Conservation (phyloP, 2,888 invertebrate species). For the Pseudococcus viburni region DNA sequence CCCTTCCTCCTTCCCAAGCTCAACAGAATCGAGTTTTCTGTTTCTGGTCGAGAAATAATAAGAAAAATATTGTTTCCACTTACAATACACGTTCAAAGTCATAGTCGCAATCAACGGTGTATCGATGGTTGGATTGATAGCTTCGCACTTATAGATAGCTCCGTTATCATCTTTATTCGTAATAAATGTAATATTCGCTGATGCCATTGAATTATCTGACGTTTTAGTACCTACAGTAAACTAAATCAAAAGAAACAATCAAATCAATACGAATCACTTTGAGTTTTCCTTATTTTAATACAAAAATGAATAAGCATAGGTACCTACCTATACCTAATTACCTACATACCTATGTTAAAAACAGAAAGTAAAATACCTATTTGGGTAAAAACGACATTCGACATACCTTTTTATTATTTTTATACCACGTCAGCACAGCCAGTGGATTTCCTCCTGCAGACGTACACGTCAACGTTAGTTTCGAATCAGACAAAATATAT, state of each 20-base stretch:
- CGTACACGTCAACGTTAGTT: constrained; percentile 90
- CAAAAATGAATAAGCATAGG: no score
- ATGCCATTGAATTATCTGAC: constrained; percentile 80
- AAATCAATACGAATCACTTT: not conserved
- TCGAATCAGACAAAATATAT: constrained; percentile 85
- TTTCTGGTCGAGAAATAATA: no score
- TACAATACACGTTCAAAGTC: constrained; percentile 90
- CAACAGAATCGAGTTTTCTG: no score
- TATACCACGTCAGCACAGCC: constrained; percentile 94
- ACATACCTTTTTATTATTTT: constrained; percentile 88
- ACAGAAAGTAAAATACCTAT: no score
- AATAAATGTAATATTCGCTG: constrained; percentile 86
- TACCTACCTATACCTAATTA: no score
- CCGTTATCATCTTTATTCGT: constrained; percentile 94
- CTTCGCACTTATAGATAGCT: constrained; percentile 93
- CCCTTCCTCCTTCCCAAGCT: no score
- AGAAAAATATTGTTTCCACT: constrained; percentile 73
- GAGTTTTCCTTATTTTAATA: not conserved
- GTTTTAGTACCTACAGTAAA: constrained; percentile 78
- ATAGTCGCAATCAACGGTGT: constrained; percentile 88
- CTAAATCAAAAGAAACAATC: not conserved
- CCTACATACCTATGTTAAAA: no score
- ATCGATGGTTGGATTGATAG: constrained; percentile 89
- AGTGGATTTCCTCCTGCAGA: constrained; percentile 96
- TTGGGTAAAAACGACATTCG: no score